These are phyloP conservation scores for Microcebus ravelobensis DNA, from an alignment of 2,113 vertebrate species.

Conservation along the genomic window DNA sequence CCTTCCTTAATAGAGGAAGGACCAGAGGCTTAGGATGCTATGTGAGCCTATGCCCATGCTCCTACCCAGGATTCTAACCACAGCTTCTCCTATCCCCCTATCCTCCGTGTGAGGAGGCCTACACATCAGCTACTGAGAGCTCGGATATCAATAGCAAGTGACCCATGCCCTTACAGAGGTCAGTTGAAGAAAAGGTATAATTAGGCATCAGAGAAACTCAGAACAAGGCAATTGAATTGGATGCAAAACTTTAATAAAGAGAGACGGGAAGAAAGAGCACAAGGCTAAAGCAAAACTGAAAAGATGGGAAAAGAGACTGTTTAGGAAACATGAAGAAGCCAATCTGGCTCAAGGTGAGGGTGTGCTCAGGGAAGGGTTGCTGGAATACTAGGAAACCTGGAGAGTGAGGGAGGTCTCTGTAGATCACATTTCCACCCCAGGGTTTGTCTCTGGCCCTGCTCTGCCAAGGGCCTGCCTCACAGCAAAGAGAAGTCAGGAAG, in stretches of 20 bases:
- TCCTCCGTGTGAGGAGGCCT: no score
- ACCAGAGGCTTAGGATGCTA: not conserved
- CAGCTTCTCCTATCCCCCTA: not conserved
- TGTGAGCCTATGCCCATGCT: rapidly evolving
- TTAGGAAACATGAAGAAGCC: not conserved
- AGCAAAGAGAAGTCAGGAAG: not conserved
- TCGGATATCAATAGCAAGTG: not conserved
- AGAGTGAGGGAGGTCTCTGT: not conserved
- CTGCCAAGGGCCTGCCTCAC: not conserved
- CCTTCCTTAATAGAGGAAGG: not conserved
- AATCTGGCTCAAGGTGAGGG: not conserved
- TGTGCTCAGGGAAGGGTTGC: not conserved
- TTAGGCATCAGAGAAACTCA: not conserved
- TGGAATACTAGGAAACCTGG: rapidly evolving
- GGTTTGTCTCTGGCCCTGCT: not conserved
- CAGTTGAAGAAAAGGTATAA: not conserved
- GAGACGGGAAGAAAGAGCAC: not conserved
- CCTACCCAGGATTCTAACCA: no score
- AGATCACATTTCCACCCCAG: not conserved
- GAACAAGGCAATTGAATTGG: not conserved
- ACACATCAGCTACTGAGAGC: not conserved
- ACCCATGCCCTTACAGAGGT: not conserved
- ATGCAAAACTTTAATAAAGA: not conserved
- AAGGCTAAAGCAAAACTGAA: not conserved
- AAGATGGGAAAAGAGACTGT: not conserved